Evolutionary conservation across 2,888 invertebrate species (phyloP).

Genomic region (Perdita meconis): DNA sequence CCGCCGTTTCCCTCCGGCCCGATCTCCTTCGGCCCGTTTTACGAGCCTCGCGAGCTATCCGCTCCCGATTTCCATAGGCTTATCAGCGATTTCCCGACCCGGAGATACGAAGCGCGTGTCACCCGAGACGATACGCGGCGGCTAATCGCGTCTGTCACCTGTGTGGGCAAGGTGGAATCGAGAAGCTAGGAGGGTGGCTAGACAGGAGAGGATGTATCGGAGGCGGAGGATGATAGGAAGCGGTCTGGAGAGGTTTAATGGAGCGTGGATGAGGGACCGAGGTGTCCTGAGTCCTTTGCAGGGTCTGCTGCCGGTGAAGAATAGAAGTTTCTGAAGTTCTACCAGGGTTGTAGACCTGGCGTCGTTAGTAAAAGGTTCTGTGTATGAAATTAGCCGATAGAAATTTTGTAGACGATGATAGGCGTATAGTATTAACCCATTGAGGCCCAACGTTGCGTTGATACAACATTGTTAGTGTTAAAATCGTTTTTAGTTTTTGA

Average conservation of each 20-base stretch:
- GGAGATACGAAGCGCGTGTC: constrained; percentile 57
- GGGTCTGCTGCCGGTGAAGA: constrained; percentile 1
- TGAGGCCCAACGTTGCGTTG: too few species aligned
- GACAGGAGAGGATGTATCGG: constrained; percentile 40
- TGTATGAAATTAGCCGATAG: not conserved
- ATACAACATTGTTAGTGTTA: too few species aligned
- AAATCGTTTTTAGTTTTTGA: too few species aligned
- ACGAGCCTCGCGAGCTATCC: constrained; percentile 55
- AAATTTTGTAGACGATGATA: too few species aligned
- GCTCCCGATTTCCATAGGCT: constrained; percentile 45
- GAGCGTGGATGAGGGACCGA: constrained; percentile 49
- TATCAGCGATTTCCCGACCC: constrained; percentile 63
- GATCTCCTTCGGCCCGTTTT: constrained; percentile 47
- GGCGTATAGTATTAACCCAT: too few species aligned
- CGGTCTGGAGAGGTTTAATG: constrained; percentile 47
- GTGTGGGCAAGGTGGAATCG: constrained; percentile 4
- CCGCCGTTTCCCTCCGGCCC: constrained; percentile 25
- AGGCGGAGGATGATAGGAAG: constrained; percentile 41
- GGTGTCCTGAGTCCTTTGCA: constrained; percentile 22
- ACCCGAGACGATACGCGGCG: constrained; percentile 20
- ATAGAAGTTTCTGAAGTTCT: not conserved
- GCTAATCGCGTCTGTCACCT: constrained; percentile 61
- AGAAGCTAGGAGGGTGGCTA: not conserved
- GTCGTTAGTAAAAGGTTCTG: not conserved
- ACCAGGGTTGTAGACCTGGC: not conserved